Conservation (phyloP, 2,888 invertebrate genomes). For the Callyntrura sp. region DNA sequence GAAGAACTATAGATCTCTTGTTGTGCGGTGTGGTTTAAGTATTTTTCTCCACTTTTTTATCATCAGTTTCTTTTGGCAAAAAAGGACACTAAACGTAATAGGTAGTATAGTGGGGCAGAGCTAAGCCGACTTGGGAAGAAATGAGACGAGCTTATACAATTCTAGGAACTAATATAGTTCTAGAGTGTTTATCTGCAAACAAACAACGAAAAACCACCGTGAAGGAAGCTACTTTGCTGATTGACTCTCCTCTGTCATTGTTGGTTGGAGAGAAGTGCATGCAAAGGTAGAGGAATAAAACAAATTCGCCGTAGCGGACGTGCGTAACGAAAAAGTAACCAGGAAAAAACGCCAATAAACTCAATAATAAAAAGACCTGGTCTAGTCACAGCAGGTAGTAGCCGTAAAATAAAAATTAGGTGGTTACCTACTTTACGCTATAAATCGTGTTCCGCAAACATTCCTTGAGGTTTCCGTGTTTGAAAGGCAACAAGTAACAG, state of each 20-base stretch:
- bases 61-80: constrained; percentile 8
- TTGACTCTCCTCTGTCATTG: background rate
- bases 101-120: background rate
- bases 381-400: too few species aligned
- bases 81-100: background rate
- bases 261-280: background rate
- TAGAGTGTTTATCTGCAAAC: background rate
- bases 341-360: constrained; percentile 20
- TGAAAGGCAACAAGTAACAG: background rate
- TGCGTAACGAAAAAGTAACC: background rate
- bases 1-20: background rate
- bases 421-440: background rate
- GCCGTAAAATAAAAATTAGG: too few species aligned
- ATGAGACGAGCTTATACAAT: too few species aligned
- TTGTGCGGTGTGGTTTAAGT: constrained; percentile 1
- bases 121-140: too few species aligned
- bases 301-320: constrained; percentile 3
- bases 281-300: background rate
- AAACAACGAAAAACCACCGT: constrained; percentile 3
- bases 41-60: constrained; percentile 10
- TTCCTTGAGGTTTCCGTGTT: constrained; percentile 8
- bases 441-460: constrained; percentile 15
- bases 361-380: background rate
- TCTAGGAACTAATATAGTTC: background rate
- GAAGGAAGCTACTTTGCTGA: background rate